These are phyloP conservation scores for Uropsilus gracilis DNA, from an alignment of 2,113 vertebrate genomes.

Conservation along the genomic window DNA sequence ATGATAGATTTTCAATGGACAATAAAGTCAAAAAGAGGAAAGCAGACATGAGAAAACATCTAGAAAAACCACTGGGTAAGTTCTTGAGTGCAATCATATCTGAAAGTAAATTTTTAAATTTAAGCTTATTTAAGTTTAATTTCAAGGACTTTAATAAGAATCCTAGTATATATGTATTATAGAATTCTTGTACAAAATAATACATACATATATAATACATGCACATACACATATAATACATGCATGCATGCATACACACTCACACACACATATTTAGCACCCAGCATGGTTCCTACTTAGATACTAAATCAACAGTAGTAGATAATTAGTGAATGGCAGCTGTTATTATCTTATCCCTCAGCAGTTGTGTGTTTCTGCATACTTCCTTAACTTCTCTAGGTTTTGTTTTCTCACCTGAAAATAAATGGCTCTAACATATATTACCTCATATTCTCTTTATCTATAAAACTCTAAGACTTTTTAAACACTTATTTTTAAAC, in stretches of 20 bases:
- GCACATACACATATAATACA: no score
- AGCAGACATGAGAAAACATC: constrained; percentile 24
- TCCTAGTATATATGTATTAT: neutral
- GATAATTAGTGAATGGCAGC: neutral
- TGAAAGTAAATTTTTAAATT: constrained; percentile 21
- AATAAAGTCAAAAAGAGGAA: constrained; percentile 26
- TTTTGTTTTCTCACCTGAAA: neutral
- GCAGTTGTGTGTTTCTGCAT: neutral
- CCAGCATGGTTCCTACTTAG: no score
- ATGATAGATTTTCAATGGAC: neutral
- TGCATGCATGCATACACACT: no score
- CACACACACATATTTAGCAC: no score
- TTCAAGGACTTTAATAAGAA: constrained; percentile 1
- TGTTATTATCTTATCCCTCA: neutral
- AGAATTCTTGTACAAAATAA: neutral
- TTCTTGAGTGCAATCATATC: neutral
- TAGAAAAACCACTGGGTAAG: neutral
- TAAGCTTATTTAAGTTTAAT: neutral
- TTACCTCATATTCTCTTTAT: neutral
- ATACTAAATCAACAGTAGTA: neutral
- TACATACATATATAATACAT: no score
- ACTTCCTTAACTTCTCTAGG: neutral
- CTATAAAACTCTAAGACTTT: neutral
- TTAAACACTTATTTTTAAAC: neutral
- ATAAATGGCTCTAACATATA: neutral